Percentiles rank a stretch among this genome's conserved stretches.
These are phyloP conservation scores for Channa striata DNA, from an alignment of 2,797 vertebrate genomes.

Conservation along the genomic window DNA sequence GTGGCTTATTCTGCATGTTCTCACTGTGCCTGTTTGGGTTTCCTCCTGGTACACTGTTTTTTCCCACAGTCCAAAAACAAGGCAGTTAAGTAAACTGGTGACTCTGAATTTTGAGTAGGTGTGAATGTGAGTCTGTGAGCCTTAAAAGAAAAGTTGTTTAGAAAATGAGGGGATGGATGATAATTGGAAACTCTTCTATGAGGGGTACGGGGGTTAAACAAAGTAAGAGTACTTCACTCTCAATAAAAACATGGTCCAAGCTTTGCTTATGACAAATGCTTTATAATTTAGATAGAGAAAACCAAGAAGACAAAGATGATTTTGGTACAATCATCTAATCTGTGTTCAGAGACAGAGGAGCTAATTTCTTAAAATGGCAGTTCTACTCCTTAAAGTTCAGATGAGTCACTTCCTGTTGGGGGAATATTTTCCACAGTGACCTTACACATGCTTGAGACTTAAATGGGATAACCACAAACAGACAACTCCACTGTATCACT, in stretches of 20 bases:
- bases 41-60: too few species aligned
- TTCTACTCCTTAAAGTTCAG: slow-evolving; percentile 15
- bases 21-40: too few species aligned
- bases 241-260: not conserved
- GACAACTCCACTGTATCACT: not conserved
- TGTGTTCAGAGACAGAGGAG: not conserved
- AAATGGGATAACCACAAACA: slow-evolving; percentile 10
- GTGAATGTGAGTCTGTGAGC: too few species aligned
- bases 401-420: slow-evolving; percentile 47
- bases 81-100: too few species aligned
- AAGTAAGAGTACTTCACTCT: not conserved
- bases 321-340: not conserved
- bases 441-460: slow-evolving; percentile 20
- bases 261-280: too few species aligned
- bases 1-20: too few species aligned
- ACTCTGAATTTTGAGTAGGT: too few species aligned
- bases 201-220: too few species aligned
- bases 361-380: not conserved
- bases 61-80: too few species aligned
- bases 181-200: too few species aligned
- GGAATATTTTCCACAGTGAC: slow-evolving; percentile 45
- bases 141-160: too few species aligned
- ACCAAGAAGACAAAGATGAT: not conserved
- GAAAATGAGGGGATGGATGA: too few species aligned
- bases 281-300: not conserved